Percentiles rank a stretch among this genome's conserved stretches.
Evolutionary conservation across 2,113 vertebrate species (phyloP).

Genomic region (Dolichallabes microphthalmus): DNA sequence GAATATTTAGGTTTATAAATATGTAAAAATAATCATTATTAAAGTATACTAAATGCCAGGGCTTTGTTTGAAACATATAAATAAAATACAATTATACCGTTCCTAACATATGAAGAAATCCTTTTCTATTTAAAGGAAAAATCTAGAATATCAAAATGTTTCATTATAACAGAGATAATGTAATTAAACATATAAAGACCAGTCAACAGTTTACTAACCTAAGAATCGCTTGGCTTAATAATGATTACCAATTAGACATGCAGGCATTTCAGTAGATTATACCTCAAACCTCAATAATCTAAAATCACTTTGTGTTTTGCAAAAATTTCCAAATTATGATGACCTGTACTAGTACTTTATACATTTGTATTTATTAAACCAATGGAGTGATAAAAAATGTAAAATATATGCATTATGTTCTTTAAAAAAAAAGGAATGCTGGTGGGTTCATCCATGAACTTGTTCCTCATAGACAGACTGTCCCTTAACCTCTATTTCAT

Average conservation of each 20-base stretch:
- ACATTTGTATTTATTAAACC: too few relatives aligned
- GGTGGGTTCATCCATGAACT: slow-evolving; percentile 30
- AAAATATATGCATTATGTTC: too few relatives aligned
- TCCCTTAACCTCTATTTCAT: slow-evolving; percentile 6
- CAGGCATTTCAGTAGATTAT: not conserved
- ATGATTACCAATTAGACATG: not conserved
- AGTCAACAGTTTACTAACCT: not conserved
- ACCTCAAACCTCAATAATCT: not conserved
- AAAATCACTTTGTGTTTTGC: not conserved
- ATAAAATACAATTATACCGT: too few relatives aligned
- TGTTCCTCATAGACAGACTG: not conserved
- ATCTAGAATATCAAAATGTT: not conserved
- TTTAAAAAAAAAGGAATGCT: not conserved
- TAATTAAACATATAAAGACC: not conserved
- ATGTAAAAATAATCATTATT: not conserved
- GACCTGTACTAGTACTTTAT: not conserved
- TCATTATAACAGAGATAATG: not conserved
- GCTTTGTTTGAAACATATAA: not conserved
- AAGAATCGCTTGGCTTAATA: not conserved
- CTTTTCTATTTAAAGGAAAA: not conserved
- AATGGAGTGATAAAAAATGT: too few relatives aligned
- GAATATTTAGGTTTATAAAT: not conserved
- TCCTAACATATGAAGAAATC: not conserved
- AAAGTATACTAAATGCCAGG: not conserved
- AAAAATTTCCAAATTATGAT: not conserved